Percentiles rank a stretch among this genome's conserved stretches.
phyloP scores from a whole-genome alignment of 2,888 invertebrate genomes.

The Hypena proboscidalis region DNA sequence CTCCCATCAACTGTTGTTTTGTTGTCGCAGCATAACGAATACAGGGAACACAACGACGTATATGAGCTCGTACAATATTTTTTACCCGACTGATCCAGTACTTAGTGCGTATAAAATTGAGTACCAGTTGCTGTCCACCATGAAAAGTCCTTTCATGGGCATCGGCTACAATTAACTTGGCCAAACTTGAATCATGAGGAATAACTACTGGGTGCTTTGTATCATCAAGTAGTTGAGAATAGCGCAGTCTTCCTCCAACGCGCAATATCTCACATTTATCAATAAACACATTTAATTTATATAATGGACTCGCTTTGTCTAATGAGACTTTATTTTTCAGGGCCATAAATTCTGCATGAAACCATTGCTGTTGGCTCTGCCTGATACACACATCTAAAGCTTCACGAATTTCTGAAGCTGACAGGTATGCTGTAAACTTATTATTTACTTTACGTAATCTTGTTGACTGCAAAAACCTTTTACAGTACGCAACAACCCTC shows the following conservation, averaged over 20 bases:
- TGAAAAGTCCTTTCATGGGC: too few relatives aligned
- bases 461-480: neutral
- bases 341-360: neutral
- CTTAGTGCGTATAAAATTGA: too few relatives aligned
- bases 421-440: neutral
- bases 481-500: slow-evolving; percentile 1
- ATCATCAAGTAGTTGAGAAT: neutral
- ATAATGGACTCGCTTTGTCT: neutral
- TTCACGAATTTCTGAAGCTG: neutral
- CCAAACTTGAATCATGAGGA: neutral
- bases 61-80: too few relatives aligned
- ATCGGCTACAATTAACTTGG: too few relatives aligned
- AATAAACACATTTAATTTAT: slow-evolving; percentile 1
- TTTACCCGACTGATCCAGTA: too few relatives aligned
- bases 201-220: slow-evolving; percentile 1
- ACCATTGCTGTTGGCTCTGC: slow-evolving; percentile 1
- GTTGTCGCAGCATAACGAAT: too few relatives aligned
- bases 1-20: too few relatives aligned
- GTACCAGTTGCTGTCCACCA: too few relatives aligned
- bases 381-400: neutral
- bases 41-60: too few relatives aligned
- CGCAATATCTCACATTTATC: too few relatives aligned
- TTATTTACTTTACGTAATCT: neutral
- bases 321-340: neutral
- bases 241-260: too few relatives aligned